Conservation (phyloP, 2,113 vertebrate genomes). For the Tragelaphus strepsiceros region DNA sequence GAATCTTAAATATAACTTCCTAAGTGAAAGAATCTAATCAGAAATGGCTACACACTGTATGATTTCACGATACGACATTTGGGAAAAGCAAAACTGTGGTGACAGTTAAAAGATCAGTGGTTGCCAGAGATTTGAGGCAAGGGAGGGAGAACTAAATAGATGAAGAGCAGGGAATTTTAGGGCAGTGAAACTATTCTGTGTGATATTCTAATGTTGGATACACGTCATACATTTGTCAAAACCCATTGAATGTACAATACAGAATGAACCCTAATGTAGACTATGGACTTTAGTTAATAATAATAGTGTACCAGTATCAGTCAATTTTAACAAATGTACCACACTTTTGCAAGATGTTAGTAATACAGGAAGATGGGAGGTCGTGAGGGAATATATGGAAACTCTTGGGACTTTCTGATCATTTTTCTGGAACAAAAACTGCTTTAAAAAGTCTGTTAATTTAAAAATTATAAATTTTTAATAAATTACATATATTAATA, state of each 20-base stretch:
- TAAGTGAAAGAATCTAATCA: neutral
- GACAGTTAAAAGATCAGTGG: neutral
- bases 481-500: neutral
- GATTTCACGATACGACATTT: neutral
- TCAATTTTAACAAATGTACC: neutral
- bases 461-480: neutral
- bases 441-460: neutral
- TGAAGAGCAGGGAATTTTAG: neutral
- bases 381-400: neutral
- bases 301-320: neutral
- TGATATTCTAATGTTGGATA: neutral
- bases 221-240: neutral
- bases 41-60: neutral
- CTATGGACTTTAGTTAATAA: neutral
- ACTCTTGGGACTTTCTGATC: neutral
- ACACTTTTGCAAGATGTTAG: neutral
- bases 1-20: neutral
- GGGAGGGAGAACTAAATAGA: neutral
- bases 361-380: neutral
- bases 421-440: neutral
- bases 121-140: neutral
- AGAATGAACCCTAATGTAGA: neutral
- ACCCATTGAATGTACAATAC: neutral
- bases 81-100: neutral
- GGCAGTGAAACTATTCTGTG: neutral